Conservation (phyloP, 2,113 vertebrate species). For the Isurus oxyrinchus region DNA sequence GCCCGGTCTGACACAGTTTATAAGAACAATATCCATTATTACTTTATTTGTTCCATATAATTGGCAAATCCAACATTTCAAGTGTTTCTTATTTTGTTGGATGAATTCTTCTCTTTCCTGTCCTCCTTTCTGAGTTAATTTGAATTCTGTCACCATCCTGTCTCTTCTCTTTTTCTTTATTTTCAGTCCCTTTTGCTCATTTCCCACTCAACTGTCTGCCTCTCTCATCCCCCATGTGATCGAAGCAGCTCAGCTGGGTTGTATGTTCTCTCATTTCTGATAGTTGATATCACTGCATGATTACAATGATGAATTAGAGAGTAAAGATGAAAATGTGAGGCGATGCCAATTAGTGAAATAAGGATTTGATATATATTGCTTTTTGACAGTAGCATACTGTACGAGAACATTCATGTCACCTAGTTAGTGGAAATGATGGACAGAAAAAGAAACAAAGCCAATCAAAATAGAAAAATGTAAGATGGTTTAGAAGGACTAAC, state of each 20-base stretch:
- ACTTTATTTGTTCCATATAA: background rate
- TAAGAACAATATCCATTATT: background rate
- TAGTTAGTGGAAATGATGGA: background rate
- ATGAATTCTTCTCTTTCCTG: background rate
- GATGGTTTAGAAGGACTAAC: background rate
- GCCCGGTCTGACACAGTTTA: background rate
- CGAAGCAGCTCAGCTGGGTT: background rate
- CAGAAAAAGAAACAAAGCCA: background rate
- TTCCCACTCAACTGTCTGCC: background rate
- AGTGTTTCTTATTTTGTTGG: background rate
- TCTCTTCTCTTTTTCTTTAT: background rate
- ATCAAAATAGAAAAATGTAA: background rate
- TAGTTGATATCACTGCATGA: background rate
- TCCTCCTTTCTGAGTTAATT: background rate
- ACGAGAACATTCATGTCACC: background rate
- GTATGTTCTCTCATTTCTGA: background rate
- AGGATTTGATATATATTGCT: background rate
- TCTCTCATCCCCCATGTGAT: background rate
- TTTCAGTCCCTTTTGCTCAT: background rate
- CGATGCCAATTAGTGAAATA: background rate
- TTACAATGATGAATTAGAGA: constrained; percentile 1
- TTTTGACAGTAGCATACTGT: background rate
- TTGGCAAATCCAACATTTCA: background rate
- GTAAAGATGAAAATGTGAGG: background rate
- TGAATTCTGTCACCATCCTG: background rate